Evolutionary conservation across 2,797 vertebrate species (phyloP), one percentile per base, ranked within the genome.

Genomic region (Pseudochaenichthys georgianus): DNA sequence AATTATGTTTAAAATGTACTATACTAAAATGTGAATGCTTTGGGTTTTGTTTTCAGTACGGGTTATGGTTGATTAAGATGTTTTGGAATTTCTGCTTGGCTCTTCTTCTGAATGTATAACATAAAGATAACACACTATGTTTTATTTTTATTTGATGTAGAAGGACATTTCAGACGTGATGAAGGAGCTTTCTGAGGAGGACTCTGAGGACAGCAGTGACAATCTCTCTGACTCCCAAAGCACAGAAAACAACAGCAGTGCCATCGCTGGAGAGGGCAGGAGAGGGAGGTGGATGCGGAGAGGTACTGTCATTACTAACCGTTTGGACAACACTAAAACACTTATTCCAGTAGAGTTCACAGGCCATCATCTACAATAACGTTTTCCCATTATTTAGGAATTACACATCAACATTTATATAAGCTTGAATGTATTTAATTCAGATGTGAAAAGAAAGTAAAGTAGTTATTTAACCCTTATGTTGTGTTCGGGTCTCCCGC

Each of bases 191-290:
- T 98, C 96, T 0, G 97, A 98, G 42, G 97, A 98, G 13, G 95
- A 85, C 74, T 98, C 98, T 0, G 97, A 98, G 76, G 97, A 99
- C 16, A 98, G 97, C 95, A 98, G 97, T 1, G 98, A 98, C 60
- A 95, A 92, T 55, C 96, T 96, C 11, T 99, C 97, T 0, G 97
- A 99, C 89, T 95, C 96, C 1, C 95, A 83, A 74, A 96, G 95
- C 92, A 94, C 96, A 0, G 97, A 96, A 86, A 97, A 92, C 93
- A 97, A 91, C 74, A 94, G 95, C 73, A 93, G 91, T 51, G 91
- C 91, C 90, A 92, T 93, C 73, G 88, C 73, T 89, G 96, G 94
- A 82, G 97, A 97, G 9, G 92, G 93, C 47, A 93, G 89, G 85
- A 97, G 93, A 82, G 97, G 96, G 91, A 91, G 96, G 71, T 99